Percentiles rank a stretch among this genome's conserved stretches.
Evolutionary conservation across 2,113 vertebrate genomes (phyloP).

Genomic region (Mesembrinibis cayennensis): DNA sequence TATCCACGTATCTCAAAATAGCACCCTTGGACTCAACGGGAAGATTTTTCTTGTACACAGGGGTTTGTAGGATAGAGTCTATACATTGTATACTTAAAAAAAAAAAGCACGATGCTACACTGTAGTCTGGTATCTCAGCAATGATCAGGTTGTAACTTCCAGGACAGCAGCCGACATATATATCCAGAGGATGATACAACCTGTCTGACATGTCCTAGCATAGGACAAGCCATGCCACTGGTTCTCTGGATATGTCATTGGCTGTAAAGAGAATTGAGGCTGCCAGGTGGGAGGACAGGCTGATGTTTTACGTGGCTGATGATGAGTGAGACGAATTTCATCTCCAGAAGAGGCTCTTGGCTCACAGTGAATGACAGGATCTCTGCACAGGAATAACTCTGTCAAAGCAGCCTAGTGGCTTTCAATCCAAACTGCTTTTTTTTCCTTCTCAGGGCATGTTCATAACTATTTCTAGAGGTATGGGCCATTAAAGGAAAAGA

Average conservation of each 20-base stretch:
- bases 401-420: not conserved
- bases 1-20: not conserved
- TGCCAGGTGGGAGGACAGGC: not conserved
- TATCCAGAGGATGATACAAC: not conserved
- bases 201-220: not conserved
- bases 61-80: not conserved
- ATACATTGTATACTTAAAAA: not conserved
- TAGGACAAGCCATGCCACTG: not conserved
- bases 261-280: not conserved
- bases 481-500: not conserved
- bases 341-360: not conserved
- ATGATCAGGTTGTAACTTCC: not conserved
- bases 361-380: not conserved
- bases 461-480: not conserved
- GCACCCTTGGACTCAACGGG: not conserved
- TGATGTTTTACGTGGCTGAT: not conserved
- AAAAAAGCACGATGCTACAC: not conserved
- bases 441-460: not conserved
- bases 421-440: not conserved
- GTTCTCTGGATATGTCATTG: not conserved
- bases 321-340: not conserved
- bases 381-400: not conserved
- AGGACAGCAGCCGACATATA: not conserved
- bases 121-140: not conserved
- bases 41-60: not conserved